These are phyloP conservation scores for Phenganax stokvisi DNA, from an alignment of 92 coral and sea anemone genomes.

Conservation along the genomic window DNA sequence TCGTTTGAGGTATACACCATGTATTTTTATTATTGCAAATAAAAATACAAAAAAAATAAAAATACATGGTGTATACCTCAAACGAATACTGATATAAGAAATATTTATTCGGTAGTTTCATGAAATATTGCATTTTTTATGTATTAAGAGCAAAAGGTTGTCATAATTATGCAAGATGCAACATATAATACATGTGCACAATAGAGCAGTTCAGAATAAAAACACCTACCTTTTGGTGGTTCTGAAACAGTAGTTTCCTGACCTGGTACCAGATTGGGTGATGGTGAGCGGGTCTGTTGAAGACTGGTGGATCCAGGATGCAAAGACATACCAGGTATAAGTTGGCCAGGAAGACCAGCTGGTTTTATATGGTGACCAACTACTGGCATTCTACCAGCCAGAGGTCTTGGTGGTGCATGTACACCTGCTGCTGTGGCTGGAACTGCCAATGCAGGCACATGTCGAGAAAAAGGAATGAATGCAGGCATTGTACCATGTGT, in stretches of 20 bases:
- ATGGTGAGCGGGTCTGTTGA: conserved; percentile 38
- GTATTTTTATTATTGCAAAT: no score
- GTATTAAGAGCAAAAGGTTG: no score
- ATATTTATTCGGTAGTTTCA: background rate
- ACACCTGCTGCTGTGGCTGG: conserved; percentile 21
- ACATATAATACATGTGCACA: no score
- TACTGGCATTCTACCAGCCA: conserved; percentile 28
- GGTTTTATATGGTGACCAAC: conserved; percentile 24
- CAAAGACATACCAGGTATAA: conserved; percentile 24
- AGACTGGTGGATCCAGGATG: conserved; percentile 19
- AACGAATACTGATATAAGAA: background rate
- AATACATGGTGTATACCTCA: no score
- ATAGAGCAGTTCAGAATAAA: background rate
- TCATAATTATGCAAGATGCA: no score
- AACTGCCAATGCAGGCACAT: conserved; percentile 26
- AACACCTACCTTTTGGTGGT: conserved; percentile 27
- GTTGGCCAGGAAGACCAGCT: conserved; percentile 15
- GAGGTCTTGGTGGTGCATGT: conserved; percentile 19
- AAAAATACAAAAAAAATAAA: no score
- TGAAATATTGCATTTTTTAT: background rate
- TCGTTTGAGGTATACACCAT: no score
- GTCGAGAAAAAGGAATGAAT: conserved; percentile 35
- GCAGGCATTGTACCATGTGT: conserved; percentile 45
- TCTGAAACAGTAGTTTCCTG: conserved; percentile 22
- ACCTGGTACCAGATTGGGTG: conserved; percentile 27